These are phyloP conservation scores for Fabriciana adippe DNA, from an alignment of 2,888 invertebrate genomes.

Conservation along the genomic window DNA sequence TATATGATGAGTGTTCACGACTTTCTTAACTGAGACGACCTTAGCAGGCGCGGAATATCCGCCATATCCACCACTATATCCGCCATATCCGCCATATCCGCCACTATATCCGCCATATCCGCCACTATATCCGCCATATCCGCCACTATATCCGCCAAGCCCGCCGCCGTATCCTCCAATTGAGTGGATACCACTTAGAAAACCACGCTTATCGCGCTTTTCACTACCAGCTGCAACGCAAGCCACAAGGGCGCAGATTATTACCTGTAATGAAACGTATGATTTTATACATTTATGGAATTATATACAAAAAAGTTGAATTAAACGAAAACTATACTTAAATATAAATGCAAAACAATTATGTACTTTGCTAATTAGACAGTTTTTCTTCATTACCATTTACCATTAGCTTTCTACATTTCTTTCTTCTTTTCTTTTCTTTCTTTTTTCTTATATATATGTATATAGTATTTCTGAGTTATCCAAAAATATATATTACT, in stretches of 20 bases:
- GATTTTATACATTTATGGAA: too few relatives aligned
- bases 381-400: too few relatives aligned
- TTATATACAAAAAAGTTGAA: too few relatives aligned
- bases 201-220: conserved; percentile 40
- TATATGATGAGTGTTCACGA: conserved; percentile 52
- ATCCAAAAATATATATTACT: too few relatives aligned
- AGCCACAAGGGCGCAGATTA: conserved; percentile 35
- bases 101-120: conserved; percentile 31
- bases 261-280: conserved; percentile 28
- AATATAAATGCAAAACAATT: too few relatives aligned
- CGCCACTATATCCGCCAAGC: conserved; percentile 39
- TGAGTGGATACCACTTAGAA: conserved; percentile 33
- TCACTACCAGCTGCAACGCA: conserved; percentile 34
- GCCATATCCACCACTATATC: conserved; percentile 34
- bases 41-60: conserved; percentile 41
- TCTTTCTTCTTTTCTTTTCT: too few relatives aligned
- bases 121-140: conserved; percentile 29
- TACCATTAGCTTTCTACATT: too few relatives aligned
- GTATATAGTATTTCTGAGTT: too few relatives aligned
- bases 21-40: conserved; percentile 53
- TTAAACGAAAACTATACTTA: too few relatives aligned
- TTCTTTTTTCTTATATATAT: too few relatives aligned
- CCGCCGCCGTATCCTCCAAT: conserved; percentile 35
- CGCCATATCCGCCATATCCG: conserved; percentile 30
- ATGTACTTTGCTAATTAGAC: too few relatives aligned